phyloP scores from a whole-genome alignment of 2,113 vertebrate species.

The Podilymbus podiceps region DNA sequence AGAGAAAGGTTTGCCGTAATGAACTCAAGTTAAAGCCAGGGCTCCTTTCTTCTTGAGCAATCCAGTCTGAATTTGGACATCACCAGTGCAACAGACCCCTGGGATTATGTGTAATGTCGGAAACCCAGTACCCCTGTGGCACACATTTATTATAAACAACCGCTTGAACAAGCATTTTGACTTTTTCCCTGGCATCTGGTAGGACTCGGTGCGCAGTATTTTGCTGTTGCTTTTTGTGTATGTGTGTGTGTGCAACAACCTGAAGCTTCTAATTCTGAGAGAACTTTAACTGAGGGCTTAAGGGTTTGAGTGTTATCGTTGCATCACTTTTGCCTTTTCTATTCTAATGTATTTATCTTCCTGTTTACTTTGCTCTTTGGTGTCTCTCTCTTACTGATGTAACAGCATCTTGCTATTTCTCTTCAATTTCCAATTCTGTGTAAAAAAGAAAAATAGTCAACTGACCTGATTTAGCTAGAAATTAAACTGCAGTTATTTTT shows the following conservation, averaged over 20 bases:
- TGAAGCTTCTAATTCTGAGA: not conserved
- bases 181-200: not conserved
- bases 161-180: not conserved
- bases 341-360: not conserved
- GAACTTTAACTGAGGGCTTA: not conserved
- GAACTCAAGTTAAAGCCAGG: not conserved
- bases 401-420: constrained; percentile 15
- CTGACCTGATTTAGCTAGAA: constrained; percentile 47
- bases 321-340: not conserved
- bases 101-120: not conserved
- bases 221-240: not conserved
- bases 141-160: not conserved
- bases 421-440: constrained; percentile 19
- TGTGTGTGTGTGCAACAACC: not conserved
- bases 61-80: not conserved
- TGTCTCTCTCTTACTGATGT: not conserved
- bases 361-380: not conserved
- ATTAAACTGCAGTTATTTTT: constrained; percentile 58
- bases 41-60: not conserved
- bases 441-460: constrained; percentile 16
- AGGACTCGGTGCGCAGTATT: not conserved
- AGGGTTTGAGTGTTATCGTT: not conserved
- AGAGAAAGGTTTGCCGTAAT: not conserved
- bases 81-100: not conserved
- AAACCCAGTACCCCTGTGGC: not conserved